Conservation (phyloP, 2,797 vertebrate genomes). For the Lutra lutra region DNA sequence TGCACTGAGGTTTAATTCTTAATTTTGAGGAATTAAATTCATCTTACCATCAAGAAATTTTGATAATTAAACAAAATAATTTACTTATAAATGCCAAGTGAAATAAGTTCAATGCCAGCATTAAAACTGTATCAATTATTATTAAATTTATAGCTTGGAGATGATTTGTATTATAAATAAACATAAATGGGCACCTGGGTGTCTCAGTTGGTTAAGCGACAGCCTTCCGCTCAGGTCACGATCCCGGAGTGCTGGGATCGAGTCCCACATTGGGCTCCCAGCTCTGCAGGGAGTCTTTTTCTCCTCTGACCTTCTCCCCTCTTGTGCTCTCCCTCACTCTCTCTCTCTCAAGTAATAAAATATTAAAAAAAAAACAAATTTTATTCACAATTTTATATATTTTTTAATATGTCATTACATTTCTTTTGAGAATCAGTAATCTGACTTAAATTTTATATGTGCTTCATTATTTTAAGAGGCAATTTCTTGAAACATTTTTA, state of each 20-base stretch:
- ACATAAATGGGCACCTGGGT: background rate
- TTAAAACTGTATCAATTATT: background rate
- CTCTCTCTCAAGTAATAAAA: no score
- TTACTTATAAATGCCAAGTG: background rate
- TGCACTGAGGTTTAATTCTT: background rate
- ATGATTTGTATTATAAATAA: background rate
- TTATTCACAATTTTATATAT: background rate
- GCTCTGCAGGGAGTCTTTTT: no score
- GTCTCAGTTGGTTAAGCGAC: no score
- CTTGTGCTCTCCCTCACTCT: no score
- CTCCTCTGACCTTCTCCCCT: no score
- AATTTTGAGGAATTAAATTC: background rate
- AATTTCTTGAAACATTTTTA: background rate
- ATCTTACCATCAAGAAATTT: background rate
- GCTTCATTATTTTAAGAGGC: background rate
- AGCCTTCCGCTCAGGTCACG: no score
- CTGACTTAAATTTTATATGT: background rate
- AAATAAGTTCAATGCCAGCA: background rate
- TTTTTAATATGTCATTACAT: background rate
- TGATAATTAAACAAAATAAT: background rate
- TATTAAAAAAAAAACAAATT: background rate
- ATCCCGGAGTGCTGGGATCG: no score
- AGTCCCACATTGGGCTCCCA: no score
- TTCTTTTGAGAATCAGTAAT: background rate
- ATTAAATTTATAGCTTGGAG: background rate